These are phyloP conservation scores for Acanthurus leucopareius DNA, from an alignment of 2,797 vertebrate genomes.

Conservation along the genomic window DNA sequence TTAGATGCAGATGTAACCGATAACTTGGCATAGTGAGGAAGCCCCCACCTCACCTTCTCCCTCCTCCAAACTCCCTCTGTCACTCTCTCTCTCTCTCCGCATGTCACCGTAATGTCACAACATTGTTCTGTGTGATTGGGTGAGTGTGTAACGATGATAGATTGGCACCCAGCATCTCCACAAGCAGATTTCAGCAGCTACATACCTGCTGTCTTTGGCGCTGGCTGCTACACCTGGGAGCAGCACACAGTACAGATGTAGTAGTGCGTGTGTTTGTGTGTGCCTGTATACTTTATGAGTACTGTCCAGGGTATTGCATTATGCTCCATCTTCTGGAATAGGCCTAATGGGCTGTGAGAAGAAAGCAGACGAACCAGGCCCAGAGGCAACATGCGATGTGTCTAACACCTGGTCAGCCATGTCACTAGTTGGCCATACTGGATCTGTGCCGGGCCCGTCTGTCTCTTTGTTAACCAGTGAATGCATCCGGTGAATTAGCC, in stretches of 20 bases:
- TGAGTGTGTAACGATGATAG: conserved; percentile 66
- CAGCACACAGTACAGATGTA: conserved; percentile 53
- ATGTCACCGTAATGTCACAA: conserved; percentile 61
- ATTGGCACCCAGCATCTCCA: conserved; percentile 68
- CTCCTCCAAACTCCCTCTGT: background rate
- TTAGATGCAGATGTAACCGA: conserved; percentile 41
- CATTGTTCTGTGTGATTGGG: conserved; percentile 56
- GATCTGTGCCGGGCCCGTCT: conserved; percentile 57
- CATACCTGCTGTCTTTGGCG: conserved; percentile 78
- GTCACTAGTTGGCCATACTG: conserved; percentile 67
- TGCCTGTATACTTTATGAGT: conserved; percentile 45
- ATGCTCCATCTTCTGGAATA: conserved; percentile 69
- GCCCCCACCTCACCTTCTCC: background rate
- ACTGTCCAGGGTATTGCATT: conserved; percentile 62
- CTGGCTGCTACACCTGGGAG: conserved; percentile 36
- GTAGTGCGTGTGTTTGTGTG: conserved; percentile 45
- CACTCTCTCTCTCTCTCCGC: conserved; percentile 10
- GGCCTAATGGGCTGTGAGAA: conserved; percentile 77
- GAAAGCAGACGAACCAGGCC: conserved; percentile 72
- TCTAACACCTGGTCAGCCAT: conserved; percentile 81
- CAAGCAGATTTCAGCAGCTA: conserved; percentile 56
- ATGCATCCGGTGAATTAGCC: conserved; percentile 15
- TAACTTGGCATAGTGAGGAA: conserved; percentile 31
- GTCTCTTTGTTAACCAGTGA: conserved; percentile 65
- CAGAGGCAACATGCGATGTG: conserved; percentile 66